Evolutionary conservation across 2,888 invertebrate species (phyloP), one percentile per base, ranked within the genome.

Genomic region (Spodoptera exigua): DNA sequence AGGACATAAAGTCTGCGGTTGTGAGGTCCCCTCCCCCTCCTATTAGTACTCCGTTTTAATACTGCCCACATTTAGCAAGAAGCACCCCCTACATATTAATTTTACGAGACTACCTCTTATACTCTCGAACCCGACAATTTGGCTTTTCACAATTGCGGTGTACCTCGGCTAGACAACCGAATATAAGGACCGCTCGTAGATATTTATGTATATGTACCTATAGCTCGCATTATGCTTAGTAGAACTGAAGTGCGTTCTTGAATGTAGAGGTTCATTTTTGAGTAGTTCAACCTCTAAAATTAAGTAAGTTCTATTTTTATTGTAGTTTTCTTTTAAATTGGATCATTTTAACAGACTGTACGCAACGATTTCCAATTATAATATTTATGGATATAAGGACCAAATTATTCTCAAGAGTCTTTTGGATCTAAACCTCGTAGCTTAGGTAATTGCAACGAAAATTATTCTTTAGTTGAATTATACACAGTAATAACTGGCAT

Each of bases 1-100:
- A 87, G 89, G 89, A 89, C 90, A 86, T 91, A 90, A 91, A 92
- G 91, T 89, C 91, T 91, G 92, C 88, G 91, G 91, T 86, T 70
- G 43, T 59, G 55, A 70, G 64, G 60, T 45, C 67, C 81, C 76
- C 80, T 74, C 78, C 80, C 78, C 73, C 81, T 77, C 74, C 88
- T 84, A 89, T 91, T 90, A 92, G 89, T 86, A 74, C 68, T 81
- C 84, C 87, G 89, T 90, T 89, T 90, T 91, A 91, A 90, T 90
- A 90, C 88, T 89, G 85, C 86, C 89, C 90, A 89, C 90, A 91
- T 89, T 91, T 84, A 89, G 80, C 80, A 69, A 78, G 83, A 83
- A 83, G 82, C 87, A 82, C 87, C 87, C 84, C 86, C 83, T 89
- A 90, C 90, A 91, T 92, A 92, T 92, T 91, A 92, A 91, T 92